phyloP scores from a whole-genome alignment of 2,113 vertebrate genomes.

The Bucco capensis region DNA sequence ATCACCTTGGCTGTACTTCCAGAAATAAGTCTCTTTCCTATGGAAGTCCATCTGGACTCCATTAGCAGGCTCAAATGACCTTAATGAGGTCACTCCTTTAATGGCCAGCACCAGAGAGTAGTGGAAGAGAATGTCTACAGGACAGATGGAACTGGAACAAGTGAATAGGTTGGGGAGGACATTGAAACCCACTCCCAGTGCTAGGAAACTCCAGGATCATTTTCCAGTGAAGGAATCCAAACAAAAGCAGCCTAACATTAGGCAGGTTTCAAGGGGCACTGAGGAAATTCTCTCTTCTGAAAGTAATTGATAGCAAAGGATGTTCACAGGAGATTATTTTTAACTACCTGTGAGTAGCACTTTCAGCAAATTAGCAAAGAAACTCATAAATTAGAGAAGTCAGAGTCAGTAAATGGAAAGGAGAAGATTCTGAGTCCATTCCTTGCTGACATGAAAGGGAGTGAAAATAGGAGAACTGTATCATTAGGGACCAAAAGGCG shows the following conservation, averaged over 20 bases:
- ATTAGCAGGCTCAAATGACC: background rate
- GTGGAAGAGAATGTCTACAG: background rate
- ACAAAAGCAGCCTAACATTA: background rate
- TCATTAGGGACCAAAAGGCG: background rate
- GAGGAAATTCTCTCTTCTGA: background rate
- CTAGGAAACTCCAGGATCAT: background rate
- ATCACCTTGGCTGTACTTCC: background rate
- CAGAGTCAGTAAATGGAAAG: background rate
- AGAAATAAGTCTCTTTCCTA: background rate
- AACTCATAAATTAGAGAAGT: background rate
- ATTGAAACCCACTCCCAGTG: background rate
- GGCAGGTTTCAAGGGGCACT: background rate
- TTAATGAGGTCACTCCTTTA: background rate
- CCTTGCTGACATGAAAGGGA: background rate
- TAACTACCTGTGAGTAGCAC: background rate
- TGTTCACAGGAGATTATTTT: slow-evolving; percentile 1
- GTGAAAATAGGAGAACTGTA: background rate
- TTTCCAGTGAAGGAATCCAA: background rate
- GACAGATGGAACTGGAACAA: background rate
- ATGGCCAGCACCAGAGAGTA: background rate
- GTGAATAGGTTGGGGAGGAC: background rate
- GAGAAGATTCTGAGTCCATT: background rate
- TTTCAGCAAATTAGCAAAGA: slow-evolving; percentile 10
- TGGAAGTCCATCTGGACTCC: background rate
- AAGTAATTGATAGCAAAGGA: background rate